These are phyloP conservation scores for Ferrisia virgata DNA, from an alignment of 2,888 invertebrate species.

Conservation along the genomic window DNA sequence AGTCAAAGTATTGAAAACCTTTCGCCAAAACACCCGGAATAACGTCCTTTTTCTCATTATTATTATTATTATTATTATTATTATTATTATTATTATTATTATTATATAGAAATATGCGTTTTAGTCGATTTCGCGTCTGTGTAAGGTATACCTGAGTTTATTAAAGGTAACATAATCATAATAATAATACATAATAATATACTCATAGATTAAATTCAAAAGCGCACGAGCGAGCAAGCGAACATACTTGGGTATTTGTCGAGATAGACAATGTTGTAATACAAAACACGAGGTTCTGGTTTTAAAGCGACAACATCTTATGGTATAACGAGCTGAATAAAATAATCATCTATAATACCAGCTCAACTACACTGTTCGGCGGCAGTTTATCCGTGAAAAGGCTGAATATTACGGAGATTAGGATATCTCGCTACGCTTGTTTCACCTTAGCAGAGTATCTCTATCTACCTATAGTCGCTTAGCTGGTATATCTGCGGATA, in stretches of 20 bases:
- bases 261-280: neutral
- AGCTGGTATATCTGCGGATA: neutral
- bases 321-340: conserved; percentile 20
- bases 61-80: too few species aligned
- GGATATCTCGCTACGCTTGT: neutral
- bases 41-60: too few species aligned
- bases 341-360: conserved; percentile 1
- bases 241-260: neutral
- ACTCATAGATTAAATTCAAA: neutral
- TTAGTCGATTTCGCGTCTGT: neutral
- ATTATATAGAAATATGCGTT: neutral
- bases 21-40: too few species aligned
- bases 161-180: neutral
- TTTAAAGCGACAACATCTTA: neutral
- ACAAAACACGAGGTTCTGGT: neutral
- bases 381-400: conserved; percentile 7
- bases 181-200: neutral
- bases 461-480: neutral
- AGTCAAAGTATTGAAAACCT: too few species aligned
- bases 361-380: neutral
- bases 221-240: neutral
- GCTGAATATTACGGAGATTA: conserved; percentile 18
- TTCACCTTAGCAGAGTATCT: too few species aligned
- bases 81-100: too few species aligned
- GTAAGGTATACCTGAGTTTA: too few species aligned